Conservation (phyloP, 2,113 vertebrate genomes). For the Chaetodon auriga region DNA sequence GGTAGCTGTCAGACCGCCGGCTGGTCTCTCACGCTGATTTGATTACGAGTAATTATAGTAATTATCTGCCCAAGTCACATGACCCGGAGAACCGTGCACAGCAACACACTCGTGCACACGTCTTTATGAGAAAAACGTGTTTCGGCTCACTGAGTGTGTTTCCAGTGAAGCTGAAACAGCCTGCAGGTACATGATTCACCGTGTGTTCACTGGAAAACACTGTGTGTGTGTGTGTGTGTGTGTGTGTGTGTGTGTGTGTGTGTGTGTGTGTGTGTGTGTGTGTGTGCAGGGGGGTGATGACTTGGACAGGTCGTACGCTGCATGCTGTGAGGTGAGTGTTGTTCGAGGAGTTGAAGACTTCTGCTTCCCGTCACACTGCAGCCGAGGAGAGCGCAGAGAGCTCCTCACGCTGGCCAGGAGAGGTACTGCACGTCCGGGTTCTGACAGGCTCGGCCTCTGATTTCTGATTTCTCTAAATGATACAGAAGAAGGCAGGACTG, state of each 20-base stretch:
- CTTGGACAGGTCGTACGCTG: slow-evolving; percentile 74
- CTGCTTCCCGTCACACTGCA: slow-evolving; percentile 83
- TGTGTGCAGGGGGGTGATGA: slow-evolving; percentile 79
- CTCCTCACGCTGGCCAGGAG: slow-evolving; percentile 74
- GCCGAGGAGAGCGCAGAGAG: slow-evolving; percentile 81
- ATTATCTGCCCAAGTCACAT: no score
- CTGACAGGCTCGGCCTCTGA: not conserved
- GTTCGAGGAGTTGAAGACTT: slow-evolving; percentile 78
- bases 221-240: no score
- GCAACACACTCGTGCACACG: not conserved
- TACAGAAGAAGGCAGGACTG: no score
- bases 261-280: slow-evolving; percentile 21
- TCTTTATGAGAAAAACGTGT: not conserved
- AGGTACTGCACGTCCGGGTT: slow-evolving; percentile 63
- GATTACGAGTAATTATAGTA: not conserved
- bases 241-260: no score
- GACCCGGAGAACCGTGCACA: not conserved
- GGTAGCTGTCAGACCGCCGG: slow-evolving; percentile 53
- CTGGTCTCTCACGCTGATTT: not conserved
- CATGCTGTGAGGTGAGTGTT: slow-evolving; percentile 71
- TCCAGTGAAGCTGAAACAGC: no score
- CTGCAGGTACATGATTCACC: no score
- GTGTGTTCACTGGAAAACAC: no score
- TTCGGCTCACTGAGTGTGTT: no score
- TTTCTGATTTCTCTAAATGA: no score